These are phyloP conservation scores for Proterorhinus semilunaris DNA, from an alignment of 2,113 vertebrate species.

Conservation along the genomic window DNA sequence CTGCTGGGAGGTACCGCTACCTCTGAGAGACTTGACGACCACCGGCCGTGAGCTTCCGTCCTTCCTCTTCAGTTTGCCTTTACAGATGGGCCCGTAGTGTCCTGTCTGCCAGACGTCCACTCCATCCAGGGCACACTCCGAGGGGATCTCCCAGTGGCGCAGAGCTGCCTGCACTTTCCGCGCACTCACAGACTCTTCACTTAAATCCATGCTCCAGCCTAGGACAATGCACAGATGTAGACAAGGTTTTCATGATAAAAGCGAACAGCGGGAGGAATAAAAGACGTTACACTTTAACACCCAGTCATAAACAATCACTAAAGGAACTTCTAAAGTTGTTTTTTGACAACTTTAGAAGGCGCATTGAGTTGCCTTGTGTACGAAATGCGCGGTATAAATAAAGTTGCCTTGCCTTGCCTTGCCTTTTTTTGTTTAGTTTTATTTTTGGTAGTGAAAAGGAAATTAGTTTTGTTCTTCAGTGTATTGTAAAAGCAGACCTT, in stretches of 20 bases:
- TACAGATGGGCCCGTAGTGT: slow-evolving; percentile 65
- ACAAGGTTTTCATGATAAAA: not conserved
- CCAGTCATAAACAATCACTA: no score
- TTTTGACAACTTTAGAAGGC: no score
- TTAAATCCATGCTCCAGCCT: slow-evolving; percentile 21
- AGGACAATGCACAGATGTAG: not conserved
- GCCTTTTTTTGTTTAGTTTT: no score
- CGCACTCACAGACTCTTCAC: slow-evolving; percentile 1
- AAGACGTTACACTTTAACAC: no score
- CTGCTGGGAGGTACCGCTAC: slow-evolving; percentile 20
- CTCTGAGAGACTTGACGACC: slow-evolving; percentile 64
- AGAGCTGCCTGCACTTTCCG: slow-evolving; percentile 30
- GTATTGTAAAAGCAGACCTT: no score
- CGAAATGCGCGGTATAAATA: no score
- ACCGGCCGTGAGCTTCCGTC: slow-evolving; percentile 42
- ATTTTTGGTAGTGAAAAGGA: no score
- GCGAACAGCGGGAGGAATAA: no score
- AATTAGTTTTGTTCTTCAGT: no score
- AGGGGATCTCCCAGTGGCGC: slow-evolving; percentile 59
- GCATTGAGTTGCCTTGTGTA: no score
- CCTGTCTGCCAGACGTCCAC: slow-evolving; percentile 62
- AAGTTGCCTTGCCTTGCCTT: no score
- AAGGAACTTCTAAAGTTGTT: no score
- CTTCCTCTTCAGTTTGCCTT: slow-evolving; percentile 45
- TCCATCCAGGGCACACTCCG: slow-evolving; percentile 52